A percentile compares a stretch with the other conserved stretches of the same genome.
phyloP scores from a whole-genome alignment of 2,888 invertebrate genomes.

The Chrysolina haemoptera region DNA sequence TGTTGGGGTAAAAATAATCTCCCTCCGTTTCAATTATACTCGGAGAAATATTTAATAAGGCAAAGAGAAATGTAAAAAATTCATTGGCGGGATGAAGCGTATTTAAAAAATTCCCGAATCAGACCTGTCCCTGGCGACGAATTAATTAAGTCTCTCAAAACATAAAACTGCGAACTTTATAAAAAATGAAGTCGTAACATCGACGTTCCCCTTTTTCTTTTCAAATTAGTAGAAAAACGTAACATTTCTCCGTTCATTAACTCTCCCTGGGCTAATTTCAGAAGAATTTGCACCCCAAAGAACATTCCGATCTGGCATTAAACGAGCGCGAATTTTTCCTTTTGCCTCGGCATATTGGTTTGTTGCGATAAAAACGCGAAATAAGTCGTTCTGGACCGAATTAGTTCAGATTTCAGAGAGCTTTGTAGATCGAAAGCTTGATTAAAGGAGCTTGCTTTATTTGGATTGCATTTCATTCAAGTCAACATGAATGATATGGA shows the following conservation, averaged over 20 bases:
- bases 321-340: constrained; percentile 59
- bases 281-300: constrained; percentile 69
- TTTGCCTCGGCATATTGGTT: constrained; percentile 57
- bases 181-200: constrained; percentile 67
- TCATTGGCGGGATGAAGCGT: constrained; percentile 65
- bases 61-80: constrained; percentile 64
- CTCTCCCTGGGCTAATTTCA: constrained; percentile 70
- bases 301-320: constrained; percentile 67
- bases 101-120: constrained; percentile 65
- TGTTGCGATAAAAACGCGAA: constrained; percentile 49
- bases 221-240: constrained; percentile 71
- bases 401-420: constrained; percentile 63
- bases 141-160: constrained; percentile 68
- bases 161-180: constrained; percentile 64
- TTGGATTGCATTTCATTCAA: constrained; percentile 26
- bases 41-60: constrained; percentile 59
- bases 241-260: constrained; percentile 71
- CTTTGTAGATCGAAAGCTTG: constrained; percentile 58
- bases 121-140: constrained; percentile 66
- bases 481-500: too few species aligned
- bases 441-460: constrained; percentile 65
- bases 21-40: constrained; percentile 48
- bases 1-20: constrained; percentile 46
- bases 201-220: constrained; percentile 61
- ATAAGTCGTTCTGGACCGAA: constrained; percentile 59